A percentile compares a stretch with the other conserved stretches of the same genome.
These are phyloP conservation scores for Oscheius sp. DNA, from an alignment of 2,888 invertebrate genomes.

Conservation along the genomic window DNA sequence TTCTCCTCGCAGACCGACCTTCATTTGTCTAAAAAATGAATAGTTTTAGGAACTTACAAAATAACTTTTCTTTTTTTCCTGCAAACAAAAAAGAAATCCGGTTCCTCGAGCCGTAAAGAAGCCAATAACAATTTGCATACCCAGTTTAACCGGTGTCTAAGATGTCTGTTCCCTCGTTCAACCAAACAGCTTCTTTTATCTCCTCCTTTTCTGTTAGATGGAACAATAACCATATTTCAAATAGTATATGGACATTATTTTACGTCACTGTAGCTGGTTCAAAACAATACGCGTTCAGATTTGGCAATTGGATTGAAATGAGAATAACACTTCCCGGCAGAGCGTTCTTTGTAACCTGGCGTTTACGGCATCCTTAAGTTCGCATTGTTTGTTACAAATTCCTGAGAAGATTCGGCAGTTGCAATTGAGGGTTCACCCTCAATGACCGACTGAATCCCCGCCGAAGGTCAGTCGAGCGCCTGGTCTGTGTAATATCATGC, in stretches of 20 bases:
- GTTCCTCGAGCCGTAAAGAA: constrained; percentile 7
- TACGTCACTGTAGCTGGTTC: background rate
- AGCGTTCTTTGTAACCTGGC: background rate
- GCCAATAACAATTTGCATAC: constrained; percentile 30
- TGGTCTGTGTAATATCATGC: constrained; percentile 33
- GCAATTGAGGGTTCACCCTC: constrained; percentile 30
- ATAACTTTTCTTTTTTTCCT: constrained; percentile 1
- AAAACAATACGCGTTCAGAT: background rate
- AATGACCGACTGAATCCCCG: constrained; percentile 35
- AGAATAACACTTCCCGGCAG: background rate
- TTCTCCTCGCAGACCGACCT: too few species aligned
- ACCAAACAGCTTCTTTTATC: background rate
- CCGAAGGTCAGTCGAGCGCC: constrained; percentile 31
- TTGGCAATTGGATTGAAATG: background rate
- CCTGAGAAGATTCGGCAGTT: constrained; percentile 12
- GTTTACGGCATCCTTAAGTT: background rate
- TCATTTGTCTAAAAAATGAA: too few species aligned
- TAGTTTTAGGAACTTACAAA: background rate
- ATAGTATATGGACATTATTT: background rate
- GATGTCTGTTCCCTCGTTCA: background rate
- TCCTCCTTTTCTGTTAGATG: too few species aligned
- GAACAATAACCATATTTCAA: background rate
- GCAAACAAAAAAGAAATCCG: constrained; percentile 2
- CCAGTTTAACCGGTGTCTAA: constrained; percentile 22
- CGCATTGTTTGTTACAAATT: constrained; percentile 13